phyloP scores from a whole-genome alignment of 2,113 vertebrate genomes.

The Hirundichthys speculiger region DNA sequence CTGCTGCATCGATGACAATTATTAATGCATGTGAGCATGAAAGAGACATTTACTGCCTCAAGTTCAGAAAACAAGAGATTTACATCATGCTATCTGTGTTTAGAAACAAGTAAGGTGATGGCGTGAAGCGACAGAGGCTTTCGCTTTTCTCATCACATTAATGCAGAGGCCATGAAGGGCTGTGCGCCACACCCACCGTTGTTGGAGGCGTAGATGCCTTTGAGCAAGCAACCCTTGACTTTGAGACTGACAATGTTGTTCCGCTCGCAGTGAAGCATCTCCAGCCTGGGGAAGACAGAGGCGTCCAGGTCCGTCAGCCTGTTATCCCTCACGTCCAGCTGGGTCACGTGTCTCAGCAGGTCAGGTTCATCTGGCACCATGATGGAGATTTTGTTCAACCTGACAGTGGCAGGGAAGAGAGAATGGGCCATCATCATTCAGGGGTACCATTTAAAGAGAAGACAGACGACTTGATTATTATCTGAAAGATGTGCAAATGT shows the following conservation, averaged over 20 bases:
- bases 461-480: too few relatives aligned
- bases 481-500: too few relatives aligned
- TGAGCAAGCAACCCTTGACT: conserved; percentile 89
- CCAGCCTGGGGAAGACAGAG: conserved; percentile 89
- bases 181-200: conserved; percentile 84
- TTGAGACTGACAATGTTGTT: conserved; percentile 87
- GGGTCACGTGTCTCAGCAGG: conserved; percentile 92
- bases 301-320: conserved; percentile 88
- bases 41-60: neutral
- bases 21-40: neutral
- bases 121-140: too few relatives aligned
- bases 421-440: conserved; percentile 50
- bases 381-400: conserved; percentile 89
- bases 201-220: conserved; percentile 88
- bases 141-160: too few relatives aligned
- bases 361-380: conserved; percentile 84
- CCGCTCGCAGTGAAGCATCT: conserved; percentile 95
- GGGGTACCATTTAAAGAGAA: too few relatives aligned
- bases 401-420: conserved; percentile 60
- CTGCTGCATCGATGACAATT: conserved; percentile 31
- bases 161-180: too few relatives aligned
- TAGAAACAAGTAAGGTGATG: conserved; percentile 3
- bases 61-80: too few relatives aligned
- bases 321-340: conserved; percentile 94
- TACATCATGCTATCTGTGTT: neutral